phyloP scores from a whole-genome alignment of 2,888 invertebrate genomes.

The Molorchus minor region DNA sequence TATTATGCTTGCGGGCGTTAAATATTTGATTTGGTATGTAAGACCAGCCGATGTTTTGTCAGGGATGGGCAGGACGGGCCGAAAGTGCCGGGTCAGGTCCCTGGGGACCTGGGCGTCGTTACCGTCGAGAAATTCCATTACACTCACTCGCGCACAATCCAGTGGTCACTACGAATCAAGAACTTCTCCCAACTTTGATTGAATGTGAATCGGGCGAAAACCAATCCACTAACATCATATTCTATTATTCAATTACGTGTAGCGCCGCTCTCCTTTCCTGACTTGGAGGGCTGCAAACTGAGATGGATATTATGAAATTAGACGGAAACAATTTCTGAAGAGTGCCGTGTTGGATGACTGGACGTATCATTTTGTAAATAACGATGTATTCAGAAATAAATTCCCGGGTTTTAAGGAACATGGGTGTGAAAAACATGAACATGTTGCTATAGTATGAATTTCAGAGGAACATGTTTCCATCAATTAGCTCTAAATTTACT shows the following conservation, averaged over 20 bases:
- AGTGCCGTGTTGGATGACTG: no score
- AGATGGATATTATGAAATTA: constrained; percentile 19
- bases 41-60: constrained; percentile 52
- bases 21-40: constrained; percentile 54
- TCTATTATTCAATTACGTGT: constrained; percentile 49
- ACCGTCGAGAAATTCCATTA: constrained; percentile 59
- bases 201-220: constrained; percentile 53
- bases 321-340: constrained; percentile 4
- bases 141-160: constrained; percentile 54
- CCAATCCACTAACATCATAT: constrained; percentile 54
- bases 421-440: no score
- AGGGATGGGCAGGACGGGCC: constrained; percentile 47
- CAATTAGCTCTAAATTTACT: no score
- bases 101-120: constrained; percentile 52
- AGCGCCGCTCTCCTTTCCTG: constrained; percentile 20
- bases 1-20: constrained; percentile 44
- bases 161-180: constrained; percentile 55
- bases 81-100: constrained; percentile 57
- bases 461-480: no score
- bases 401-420: no score
- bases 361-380: no score
- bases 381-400: no score
- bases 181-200: constrained; percentile 57
- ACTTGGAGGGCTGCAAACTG: constrained; percentile 1
- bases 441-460: no score